A percentile compares a stretch with the other conserved stretches of the same genome.
Conservation (phyloP, 2,113 vertebrate species). For the Tragelaphus buxtoni region DNA sequence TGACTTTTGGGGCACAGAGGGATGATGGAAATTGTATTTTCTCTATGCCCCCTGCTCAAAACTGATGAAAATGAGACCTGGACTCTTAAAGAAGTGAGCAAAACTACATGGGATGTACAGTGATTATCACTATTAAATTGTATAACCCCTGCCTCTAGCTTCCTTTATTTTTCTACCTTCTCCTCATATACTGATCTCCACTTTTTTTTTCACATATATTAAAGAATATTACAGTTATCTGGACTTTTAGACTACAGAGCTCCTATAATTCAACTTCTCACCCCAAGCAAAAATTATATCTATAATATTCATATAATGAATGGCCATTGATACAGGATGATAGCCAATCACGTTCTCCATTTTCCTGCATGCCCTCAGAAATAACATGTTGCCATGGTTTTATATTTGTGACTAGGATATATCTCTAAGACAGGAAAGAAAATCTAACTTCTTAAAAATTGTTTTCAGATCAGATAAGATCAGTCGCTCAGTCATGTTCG, state of each 20-base stretch:
- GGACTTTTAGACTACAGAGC: not conserved
- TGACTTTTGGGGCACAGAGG: not conserved
- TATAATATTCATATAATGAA: not conserved
- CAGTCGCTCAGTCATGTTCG: too few species aligned
- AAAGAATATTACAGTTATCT: not conserved
- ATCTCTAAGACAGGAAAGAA: not conserved
- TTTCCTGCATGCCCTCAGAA: not conserved
- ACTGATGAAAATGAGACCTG: not conserved
- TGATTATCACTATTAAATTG: not conserved
- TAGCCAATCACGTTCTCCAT: accelerated
- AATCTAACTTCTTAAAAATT: not conserved
- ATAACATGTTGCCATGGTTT: not conserved
- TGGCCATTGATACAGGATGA: not conserved
- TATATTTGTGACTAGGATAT: not conserved
- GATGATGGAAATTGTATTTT: not conserved
- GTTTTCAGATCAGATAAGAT: too few species aligned
- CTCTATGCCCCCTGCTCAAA: not conserved
- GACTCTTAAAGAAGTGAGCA: not conserved
- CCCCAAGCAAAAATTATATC: not conserved
- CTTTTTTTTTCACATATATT: not conserved
- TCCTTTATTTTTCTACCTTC: not conserved
- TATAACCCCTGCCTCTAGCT: not conserved
- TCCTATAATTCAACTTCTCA: not conserved
- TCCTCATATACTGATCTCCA: not conserved
- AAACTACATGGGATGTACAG: not conserved